Base-by-base conservation (phyloP, 2,797 vertebrate species). In the Lacerta bilineata region DNA sequence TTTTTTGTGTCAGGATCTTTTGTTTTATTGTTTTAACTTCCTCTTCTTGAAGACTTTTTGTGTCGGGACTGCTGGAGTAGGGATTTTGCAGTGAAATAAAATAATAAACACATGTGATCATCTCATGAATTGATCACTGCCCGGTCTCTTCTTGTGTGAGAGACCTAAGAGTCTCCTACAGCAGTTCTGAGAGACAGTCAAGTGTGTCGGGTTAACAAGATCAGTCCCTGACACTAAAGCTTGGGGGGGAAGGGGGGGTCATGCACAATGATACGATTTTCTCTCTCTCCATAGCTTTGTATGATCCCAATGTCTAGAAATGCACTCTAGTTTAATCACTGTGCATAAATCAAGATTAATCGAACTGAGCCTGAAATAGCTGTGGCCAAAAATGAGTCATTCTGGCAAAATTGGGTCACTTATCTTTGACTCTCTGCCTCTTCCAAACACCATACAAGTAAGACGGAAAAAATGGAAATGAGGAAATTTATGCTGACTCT, bases 261-360 rank as follows among this genome's bases (percentile, higher is more conserved):
- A 80, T 87, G 15, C 23, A 43, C 11, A 11, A n/a, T 80, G 29
- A 69, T 29, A 83, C 9, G 41, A 20, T n/a, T 64, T 66, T 36
- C 3, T 25, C 18, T 61, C 20, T 10, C n/a, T 5, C 6, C 75
- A 74, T 18, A 89, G 75, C n/a, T 80, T 50, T 79, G 46, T 46
- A 90, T 93, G 91, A 92, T 86, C 92, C 90, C 86, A 13, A 61
- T 27, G 88, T 86, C 91, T 91, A 93, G 90, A 87, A 93, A 91
- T 90, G 0, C 25, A 2, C 66, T 84, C 33, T 1, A 69, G 39
- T 91, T 91, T 77, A 88, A 84, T 2, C 83, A 87, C 77, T 36
- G 41, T 0, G 84, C 89, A 85, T 23, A n/a, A 46, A 78, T 88
- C 85, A 55, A 92, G 91, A 66, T 92, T 20, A 86, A 89, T 89